phyloP scores from a whole-genome alignment of 2,888 invertebrate species.

The Eupithecia abbreviata region DNA sequence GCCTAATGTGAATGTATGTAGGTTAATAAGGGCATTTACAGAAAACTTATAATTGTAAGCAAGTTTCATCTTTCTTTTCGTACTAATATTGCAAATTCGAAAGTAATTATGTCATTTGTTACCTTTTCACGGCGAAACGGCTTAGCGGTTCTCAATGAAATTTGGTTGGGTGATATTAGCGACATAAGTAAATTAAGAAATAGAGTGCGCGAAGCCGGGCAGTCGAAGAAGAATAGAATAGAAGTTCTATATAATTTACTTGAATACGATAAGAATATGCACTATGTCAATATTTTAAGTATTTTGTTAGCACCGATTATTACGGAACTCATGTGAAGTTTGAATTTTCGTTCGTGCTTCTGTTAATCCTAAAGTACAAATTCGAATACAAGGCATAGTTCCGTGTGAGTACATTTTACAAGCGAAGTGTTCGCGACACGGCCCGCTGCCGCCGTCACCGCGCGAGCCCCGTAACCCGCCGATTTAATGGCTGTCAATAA shows the following conservation, averaged over 20 bases:
- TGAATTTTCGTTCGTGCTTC: background rate
- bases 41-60: background rate
- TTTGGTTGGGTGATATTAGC: background rate
- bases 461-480: constrained; percentile 69
- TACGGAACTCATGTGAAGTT: background rate
- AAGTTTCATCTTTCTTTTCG: background rate
- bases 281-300: constrained; percentile 2
- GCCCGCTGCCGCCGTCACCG: constrained; percentile 40
- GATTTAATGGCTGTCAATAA: constrained; percentile 78
- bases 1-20: background rate
- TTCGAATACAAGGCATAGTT: constrained; percentile 22
- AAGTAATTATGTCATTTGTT: too few relatives aligned
- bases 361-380: background rate
- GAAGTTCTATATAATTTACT: background rate
- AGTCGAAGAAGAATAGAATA: too few relatives aligned
- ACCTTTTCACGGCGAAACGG: background rate
- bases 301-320: background rate
- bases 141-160: background rate
- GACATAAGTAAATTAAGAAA: too few relatives aligned
- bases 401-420: constrained; percentile 22
- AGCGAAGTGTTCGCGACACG: constrained; percentile 29
- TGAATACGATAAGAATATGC: background rate
- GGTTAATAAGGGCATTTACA: background rate
- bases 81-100: too few relatives aligned
- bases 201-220: background rate